Evolutionary conservation across 2,888 invertebrate genomes (phyloP).

Genomic region (Melikaiella ostensackeni): DNA sequence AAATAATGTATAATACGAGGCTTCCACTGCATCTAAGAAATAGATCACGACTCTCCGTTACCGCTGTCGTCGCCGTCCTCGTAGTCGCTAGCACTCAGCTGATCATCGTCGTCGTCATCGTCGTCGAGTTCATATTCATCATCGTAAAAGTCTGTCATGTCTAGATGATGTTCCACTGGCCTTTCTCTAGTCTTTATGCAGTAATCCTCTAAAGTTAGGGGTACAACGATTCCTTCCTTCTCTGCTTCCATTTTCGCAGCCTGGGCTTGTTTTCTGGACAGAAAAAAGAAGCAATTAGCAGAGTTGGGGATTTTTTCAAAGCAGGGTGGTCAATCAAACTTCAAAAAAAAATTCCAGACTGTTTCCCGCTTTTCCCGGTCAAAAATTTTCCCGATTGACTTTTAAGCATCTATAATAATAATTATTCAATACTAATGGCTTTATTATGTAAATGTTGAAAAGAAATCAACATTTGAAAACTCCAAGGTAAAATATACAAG

Average conservation of each 20-base stretch:
- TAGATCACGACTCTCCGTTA: conserved; percentile 93
- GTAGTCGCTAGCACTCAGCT: conserved; percentile 84
- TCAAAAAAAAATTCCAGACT: too few relatives aligned
- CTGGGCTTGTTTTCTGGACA: conserved; percentile 95
- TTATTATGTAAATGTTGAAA: too few relatives aligned
- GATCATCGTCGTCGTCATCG: conserved; percentile 79
- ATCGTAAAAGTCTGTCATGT: conserved; percentile 97
- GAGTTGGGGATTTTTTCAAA: too few relatives aligned
- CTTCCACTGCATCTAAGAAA: conserved; percentile 61
- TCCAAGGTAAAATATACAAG: too few relatives aligned
- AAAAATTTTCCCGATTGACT: too few relatives aligned
- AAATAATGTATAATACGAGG: conserved; percentile 67
- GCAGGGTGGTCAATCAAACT: too few relatives aligned
- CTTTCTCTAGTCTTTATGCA: conserved; percentile 96
- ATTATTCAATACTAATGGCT: too few relatives aligned
- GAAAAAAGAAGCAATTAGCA: neutral
- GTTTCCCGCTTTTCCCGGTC: too few relatives aligned
- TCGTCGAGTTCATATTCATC: conserved; percentile 93
- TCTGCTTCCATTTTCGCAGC: conserved; percentile 97
- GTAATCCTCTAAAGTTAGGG: conserved; percentile 98
- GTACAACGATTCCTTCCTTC: conserved; percentile 97
- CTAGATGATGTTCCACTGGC: conserved; percentile 89
- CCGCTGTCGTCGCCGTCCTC: conserved; percentile 93
- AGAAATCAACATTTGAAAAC: too few relatives aligned
- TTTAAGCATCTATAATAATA: too few relatives aligned